Conservation (phyloP, 2,888 invertebrate species). For the Eubasilissa splendida region DNA sequence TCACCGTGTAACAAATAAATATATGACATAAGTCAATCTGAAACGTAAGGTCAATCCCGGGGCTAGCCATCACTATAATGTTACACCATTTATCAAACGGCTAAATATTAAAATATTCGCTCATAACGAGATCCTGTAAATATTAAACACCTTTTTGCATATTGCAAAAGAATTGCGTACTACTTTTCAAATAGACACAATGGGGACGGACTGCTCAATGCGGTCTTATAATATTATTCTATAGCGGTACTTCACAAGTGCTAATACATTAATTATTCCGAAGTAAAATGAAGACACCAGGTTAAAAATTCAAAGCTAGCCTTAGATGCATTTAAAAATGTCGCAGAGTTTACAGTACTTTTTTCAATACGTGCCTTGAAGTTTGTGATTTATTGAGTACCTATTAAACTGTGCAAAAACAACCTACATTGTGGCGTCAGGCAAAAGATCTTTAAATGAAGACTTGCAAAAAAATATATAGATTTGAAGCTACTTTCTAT, state of each 20-base stretch:
- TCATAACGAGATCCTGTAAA: not conserved
- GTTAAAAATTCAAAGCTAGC: no score
- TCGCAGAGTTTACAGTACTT: no score
- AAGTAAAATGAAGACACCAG: no score
- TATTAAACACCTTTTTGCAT: conserved; percentile 7
- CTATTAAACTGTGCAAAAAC: no score
- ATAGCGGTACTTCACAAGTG: not conserved
- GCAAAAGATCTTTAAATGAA: no score
- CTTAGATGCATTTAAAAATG: no score
- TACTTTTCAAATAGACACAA: not conserved
- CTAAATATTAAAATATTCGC: not conserved
- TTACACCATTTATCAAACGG: not conserved
- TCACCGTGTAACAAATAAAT: not conserved
- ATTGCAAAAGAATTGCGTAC: not conserved
- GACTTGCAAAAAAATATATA: no score
- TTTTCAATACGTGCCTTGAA: no score
- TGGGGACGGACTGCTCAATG: not conserved
- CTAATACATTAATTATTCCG: no score
- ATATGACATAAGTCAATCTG: conserved; percentile 30
- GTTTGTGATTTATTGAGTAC: no score
- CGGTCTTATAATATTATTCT: not conserved
- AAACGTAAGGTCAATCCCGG: conserved; percentile 12
- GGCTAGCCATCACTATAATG: not conserved
- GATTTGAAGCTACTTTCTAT: no score
- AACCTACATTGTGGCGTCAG: no score